Percentiles rank a stretch among this genome's conserved stretches.
These are phyloP conservation scores for Caenorhabditis drosophilae DNA, from an alignment of 2,888 invertebrate species.

Conservation along the genomic window DNA sequence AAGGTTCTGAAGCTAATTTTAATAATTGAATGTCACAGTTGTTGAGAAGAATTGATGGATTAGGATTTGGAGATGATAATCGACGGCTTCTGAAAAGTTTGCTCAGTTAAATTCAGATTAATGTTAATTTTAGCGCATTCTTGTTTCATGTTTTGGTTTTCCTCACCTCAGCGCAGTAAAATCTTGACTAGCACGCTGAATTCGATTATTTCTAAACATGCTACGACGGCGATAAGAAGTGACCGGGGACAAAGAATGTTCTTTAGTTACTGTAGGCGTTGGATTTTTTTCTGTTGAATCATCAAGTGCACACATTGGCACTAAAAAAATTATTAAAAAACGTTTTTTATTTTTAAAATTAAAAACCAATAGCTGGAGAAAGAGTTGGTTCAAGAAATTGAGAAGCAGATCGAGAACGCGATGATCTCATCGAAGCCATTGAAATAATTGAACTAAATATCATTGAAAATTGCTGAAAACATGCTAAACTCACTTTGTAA, in stretches of 20 bases:
- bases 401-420: slow-evolving; percentile 50
- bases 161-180: slow-evolving; percentile 29
- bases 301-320: slow-evolving; percentile 36
- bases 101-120: not conserved
- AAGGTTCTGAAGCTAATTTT: slow-evolving; percentile 29
- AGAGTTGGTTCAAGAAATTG: slow-evolving; percentile 50
- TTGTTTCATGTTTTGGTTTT: not conserved
- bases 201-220: slow-evolving; percentile 24
- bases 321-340: slow-evolving; percentile 11
- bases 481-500: slow-evolving; percentile 42
- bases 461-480: not conserved
- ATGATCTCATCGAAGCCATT: slow-evolving; percentile 54
- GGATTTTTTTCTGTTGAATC: slow-evolving; percentile 25
- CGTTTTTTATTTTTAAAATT: not conserved
- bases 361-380: slow-evolving; percentile 43
- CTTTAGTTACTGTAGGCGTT: slow-evolving; percentile 17
- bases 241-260: slow-evolving; percentile 31
- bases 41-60: slow-evolving; percentile 40
- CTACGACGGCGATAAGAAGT: slow-evolving; percentile 40
- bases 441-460: slow-evolving; percentile 54
- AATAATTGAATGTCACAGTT: slow-evolving; percentile 45
- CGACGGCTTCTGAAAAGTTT: slow-evolving; percentile 25
- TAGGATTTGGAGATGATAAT: slow-evolving; percentile 45
- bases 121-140: not conserved
- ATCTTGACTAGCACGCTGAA: slow-evolving; percentile 36